Evolutionary conservation across 2,888 invertebrate genomes (phyloP), one percentile per base, ranked within the genome.

Genomic region (Arenicola marina): DNA sequence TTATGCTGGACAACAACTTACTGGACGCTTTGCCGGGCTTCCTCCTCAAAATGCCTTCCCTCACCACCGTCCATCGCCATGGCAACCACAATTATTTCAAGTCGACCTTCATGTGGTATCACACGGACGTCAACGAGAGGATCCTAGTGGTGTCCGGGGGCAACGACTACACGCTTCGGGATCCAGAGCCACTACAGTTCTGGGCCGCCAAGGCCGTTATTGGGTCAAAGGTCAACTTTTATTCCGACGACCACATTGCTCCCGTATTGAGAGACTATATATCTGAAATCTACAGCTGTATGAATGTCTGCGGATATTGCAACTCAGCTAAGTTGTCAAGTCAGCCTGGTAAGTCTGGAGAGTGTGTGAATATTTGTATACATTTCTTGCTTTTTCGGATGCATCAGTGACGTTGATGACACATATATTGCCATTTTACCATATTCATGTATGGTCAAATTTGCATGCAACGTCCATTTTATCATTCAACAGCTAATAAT

Each of bases 31-130:
- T 85, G 32, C 85, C 85, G 29, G 85, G 85, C 7, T 84, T 85
- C 70, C 74, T 85, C 38, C 74, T 84, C 34, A 71, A 76, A 51
- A 83, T 85, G 81, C 70, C 78, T 2, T 78, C 78, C 55, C 74
- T 85, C 21, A 75, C 79, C 58, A 84, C 83, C 31, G 84, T 85
- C n/a, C 83, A 85, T 76, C 79, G 85, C 33, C 84, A 85, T 75
- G 85, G 85, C 45, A 85, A 85, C 74, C 84, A 85, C 72, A 85
- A 85, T 70, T 85, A 85, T 69, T 85, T 85, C 72, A 85, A 85
- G 69, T 83, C 85, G 7, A 85, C 85, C 1, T 85, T 85, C 67
- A 84, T 85, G 83, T 85, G 85, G 85, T 85, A 85, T 67, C 85
- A 85, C 65, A 84, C 84, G 2, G 84, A 84, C 68, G 80, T 84